A percentile compares a stretch with the other conserved stretches of the same genome.
Evolutionary conservation across 2,113 vertebrate species (phyloP).

Genomic region (Nibea coibor): DNA sequence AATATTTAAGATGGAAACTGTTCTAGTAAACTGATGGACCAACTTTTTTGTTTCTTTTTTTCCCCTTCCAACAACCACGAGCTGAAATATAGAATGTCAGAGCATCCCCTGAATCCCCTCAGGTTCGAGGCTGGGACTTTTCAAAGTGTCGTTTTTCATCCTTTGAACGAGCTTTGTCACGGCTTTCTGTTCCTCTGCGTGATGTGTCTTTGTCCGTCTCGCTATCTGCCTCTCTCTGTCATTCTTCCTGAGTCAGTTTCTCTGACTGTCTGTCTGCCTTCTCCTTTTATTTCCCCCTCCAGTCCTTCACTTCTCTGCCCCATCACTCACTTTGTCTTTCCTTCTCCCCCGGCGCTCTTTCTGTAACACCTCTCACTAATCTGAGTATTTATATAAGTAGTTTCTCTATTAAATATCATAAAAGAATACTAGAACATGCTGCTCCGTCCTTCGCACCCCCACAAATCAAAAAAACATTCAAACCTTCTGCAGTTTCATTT

Average conservation of each 20-base stretch:
- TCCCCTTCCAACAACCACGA: not conserved
- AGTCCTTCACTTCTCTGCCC: conserved; percentile 18
- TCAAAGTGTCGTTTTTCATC: conserved; percentile 39
- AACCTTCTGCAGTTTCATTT: not conserved
- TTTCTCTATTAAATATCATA: not conserved
- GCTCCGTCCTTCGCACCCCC: no score
- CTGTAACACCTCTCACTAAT: not conserved
- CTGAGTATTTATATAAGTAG: not conserved
- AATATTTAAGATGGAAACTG: no score
- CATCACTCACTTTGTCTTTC: conserved; percentile 31
- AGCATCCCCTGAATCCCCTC: conserved; percentile 12
- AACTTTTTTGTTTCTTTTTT: conserved; percentile 1
- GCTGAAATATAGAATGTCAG: not conserved
- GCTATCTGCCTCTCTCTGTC: conserved; percentile 21
- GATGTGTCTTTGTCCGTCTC: conserved; percentile 33
- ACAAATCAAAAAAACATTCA: no score
- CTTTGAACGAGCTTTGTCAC: conserved; percentile 34
- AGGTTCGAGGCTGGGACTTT: conserved; percentile 29
- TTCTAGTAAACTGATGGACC: not conserved
- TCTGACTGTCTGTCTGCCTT: conserved; percentile 3
- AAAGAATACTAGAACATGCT: not conserved
- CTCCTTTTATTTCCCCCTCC: not conserved
- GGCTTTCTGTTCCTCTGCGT: conserved; percentile 31
- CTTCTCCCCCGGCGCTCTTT: not conserved
- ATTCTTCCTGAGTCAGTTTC: conserved; percentile 29